phyloP scores from a whole-genome alignment of 2,797 vertebrate genomes.

The Alcedo atthis region DNA sequence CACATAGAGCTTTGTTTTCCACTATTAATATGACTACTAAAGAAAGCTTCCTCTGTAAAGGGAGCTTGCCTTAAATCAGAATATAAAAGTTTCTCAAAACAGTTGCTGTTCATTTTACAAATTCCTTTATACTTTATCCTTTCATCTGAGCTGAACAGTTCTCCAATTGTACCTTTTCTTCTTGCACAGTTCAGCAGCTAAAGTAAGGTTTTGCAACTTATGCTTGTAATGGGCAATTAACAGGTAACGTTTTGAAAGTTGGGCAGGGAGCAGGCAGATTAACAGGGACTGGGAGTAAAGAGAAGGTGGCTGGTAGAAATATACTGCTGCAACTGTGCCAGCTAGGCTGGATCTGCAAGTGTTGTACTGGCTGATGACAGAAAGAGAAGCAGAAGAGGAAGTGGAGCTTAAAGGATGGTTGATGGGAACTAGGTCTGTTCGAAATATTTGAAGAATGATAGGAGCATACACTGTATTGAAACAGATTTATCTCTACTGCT shows the following conservation, averaged over 20 bases:
- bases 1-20: neutral
- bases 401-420: neutral
- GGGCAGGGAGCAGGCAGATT: neutral
- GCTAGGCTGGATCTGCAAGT: neutral
- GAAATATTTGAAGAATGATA: constrained; percentile 1
- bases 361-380: neutral
- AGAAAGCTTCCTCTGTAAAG: neutral
- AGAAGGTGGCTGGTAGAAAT: neutral
- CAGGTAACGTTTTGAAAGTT: neutral
- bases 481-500: constrained; percentile 29
- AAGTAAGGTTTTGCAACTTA: neutral
- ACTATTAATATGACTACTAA: neutral
- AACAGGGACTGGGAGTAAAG: neutral
- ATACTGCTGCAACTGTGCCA: neutral
- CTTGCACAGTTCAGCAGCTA: neutral
- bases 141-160: neutral
- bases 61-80: neutral
- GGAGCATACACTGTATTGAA: neutral
- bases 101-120: neutral
- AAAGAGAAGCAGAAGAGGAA: neutral
- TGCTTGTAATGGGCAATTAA: neutral
- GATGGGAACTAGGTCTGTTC: neutral
- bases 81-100: neutral
- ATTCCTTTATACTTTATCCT: neutral
- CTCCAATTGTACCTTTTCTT: neutral